These are phyloP conservation scores for Larimichthys polyactis DNA, from an alignment of 2,113 vertebrate genomes.

Conservation along the genomic window DNA sequence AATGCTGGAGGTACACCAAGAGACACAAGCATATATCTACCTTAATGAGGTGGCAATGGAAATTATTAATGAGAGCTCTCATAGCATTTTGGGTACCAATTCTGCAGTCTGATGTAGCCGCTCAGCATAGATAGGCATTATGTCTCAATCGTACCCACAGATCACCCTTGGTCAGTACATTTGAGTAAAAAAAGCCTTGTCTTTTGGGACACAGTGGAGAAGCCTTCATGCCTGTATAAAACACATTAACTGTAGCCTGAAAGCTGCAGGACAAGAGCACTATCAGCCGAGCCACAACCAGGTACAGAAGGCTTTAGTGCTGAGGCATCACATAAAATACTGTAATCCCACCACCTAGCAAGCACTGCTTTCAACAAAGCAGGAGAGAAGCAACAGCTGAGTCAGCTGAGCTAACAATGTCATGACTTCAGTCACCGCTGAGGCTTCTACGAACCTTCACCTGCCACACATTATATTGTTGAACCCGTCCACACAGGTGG, in stretches of 20 bases:
- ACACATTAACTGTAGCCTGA: not conserved
- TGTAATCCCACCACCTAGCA: constrained; percentile 29
- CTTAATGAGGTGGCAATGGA: constrained; percentile 11
- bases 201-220: not conserved
- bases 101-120: not conserved
- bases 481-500: not conserved
- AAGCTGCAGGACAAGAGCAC: constrained; percentile 7
- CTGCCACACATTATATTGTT: not conserved
- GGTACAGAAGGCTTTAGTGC: constrained; percentile 42
- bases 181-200: not conserved
- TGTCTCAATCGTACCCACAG: not conserved
- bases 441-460: not conserved
- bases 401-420: constrained; percentile 8
- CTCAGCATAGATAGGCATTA: not conserved
- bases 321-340: constrained; percentile 30
- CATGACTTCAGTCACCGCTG: not conserved
- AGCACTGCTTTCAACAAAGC: constrained; percentile 20
- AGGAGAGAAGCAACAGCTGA: constrained; percentile 20
- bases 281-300: constrained; percentile 36
- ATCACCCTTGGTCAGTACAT: not conserved
- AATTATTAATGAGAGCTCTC: constrained; percentile 19
- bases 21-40: constrained; percentile 1
- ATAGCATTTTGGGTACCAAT: not conserved
- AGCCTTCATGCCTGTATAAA: not conserved
- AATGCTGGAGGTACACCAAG: not conserved